Evolutionary conservation across 2,888 invertebrate genomes (phyloP), one percentile per base, ranked within the genome.

Genomic region (Eumacrocentrus americanus): DNA sequence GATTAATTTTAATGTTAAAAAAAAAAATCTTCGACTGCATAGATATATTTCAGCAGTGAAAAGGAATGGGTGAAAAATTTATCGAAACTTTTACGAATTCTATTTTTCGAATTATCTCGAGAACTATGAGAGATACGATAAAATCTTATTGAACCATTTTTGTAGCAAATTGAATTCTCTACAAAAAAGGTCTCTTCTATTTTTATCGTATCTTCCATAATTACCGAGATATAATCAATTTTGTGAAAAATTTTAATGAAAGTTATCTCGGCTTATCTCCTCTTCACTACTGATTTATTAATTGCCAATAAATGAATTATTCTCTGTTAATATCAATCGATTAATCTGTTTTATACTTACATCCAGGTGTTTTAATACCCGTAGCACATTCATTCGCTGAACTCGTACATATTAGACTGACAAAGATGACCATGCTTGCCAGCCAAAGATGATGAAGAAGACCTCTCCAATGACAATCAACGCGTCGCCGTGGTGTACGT

Each of bases 311-410:
- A n/a, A n/a, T n/a, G n/a, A n/a, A n/a, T n/a, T n/a, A n/a, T n/a
- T n/a, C n/a, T n/a, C n/a, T n/a, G n/a, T n/a, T n/a, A n/a, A n/a
- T n/a, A n/a, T n/a, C n/a, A n/a, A n/a, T n/a, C n/a, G n/a, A n/a
- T n/a, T n/a, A 29, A 47, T 42, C 2, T 16, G 14, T 23, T 48
- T 25, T 29, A 23, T 51, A 79, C 79, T 77, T 65, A 80, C 79
- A 69, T 64, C 80, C 80, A 29, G 78, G 75, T 50, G 80, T 79
- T 47, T 67, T 71, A 18, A 80, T 54, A 34, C 79, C 76, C 5
- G 63, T 44, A 35, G 72, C 68, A 56, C 76, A 73, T 52, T 69
- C 63, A 65, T 67, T 62, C 1, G 62, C 62, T 22, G 51, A 23
- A 54, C 61, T 58, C 7, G 62, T 59, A 25, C 67, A 71, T 14